A percentile compares a stretch with the other conserved stretches of the same genome.
These are phyloP conservation scores for Lutjanus argentimaculatus DNA, from an alignment of 2,797 vertebrate genomes.

Conservation along the genomic window DNA sequence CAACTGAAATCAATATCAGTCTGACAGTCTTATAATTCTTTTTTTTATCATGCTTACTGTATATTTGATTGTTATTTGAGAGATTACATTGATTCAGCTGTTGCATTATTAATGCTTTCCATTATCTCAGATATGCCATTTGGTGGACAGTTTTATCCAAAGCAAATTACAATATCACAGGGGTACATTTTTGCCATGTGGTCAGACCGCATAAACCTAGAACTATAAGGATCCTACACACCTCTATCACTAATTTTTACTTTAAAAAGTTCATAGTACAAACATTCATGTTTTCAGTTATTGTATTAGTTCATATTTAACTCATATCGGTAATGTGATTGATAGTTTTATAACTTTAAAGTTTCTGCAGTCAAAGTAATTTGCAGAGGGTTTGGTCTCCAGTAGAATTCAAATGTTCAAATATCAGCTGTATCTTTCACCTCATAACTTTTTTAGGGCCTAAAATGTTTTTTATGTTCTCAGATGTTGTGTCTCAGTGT, in stretches of 20 bases:
- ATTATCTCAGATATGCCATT: not conserved
- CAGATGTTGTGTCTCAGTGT: not conserved
- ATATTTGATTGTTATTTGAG: not conserved
- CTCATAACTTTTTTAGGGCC: not conserved
- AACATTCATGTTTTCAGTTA: slow-evolving; percentile 2
- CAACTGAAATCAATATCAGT: not conserved
- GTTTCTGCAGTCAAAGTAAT: not conserved
- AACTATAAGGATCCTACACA: not conserved
- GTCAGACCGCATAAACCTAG: not conserved
- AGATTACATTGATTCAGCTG: not conserved
- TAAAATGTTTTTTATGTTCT: not conserved
- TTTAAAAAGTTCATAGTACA: not conserved
- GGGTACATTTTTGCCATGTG: not conserved
- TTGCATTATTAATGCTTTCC: not conserved
- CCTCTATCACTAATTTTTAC: not conserved
- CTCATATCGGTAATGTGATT: not conserved
- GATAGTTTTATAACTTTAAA: not conserved
- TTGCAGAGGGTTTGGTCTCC: not conserved
- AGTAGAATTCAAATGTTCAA: not conserved
- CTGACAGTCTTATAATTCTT: not conserved
- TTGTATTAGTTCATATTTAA: not conserved
- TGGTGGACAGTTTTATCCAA: not conserved
- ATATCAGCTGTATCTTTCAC: not conserved
- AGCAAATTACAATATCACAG: not conserved
- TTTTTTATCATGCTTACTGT: not conserved